These are phyloP conservation scores for Nymphalis polychloros DNA, from an alignment of 2,888 invertebrate genomes.

Conservation along the genomic window DNA sequence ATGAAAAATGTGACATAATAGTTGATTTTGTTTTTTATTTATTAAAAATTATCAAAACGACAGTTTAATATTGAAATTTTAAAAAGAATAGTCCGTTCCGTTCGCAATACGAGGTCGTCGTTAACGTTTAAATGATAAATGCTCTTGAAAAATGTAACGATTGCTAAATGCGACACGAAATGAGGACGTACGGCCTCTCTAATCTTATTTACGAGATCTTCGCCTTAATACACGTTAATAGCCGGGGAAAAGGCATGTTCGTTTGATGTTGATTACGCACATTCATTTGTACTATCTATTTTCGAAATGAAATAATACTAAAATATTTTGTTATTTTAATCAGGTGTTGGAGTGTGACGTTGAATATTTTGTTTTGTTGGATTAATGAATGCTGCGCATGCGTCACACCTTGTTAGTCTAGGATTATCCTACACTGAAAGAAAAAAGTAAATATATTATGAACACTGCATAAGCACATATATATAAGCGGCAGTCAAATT, in stretches of 20 bases:
- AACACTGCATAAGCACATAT: background rate
- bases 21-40: conserved; percentile 1
- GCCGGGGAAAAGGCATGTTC: conserved; percentile 59
- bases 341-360: conserved; percentile 45
- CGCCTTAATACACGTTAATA: conserved; percentile 70
- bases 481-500: too few species aligned
- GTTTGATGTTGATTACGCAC: conserved; percentile 73
- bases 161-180: conserved; percentile 71
- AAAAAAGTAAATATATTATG: background rate
- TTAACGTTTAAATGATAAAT: conserved; percentile 71
- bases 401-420: conserved; percentile 25
- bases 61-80: conserved; percentile 22
- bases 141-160: conserved; percentile 69
- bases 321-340: conserved; percentile 58
- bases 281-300: conserved; percentile 65
- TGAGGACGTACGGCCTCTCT: conserved; percentile 63
- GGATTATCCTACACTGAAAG: conserved; percentile 5
- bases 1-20: conserved; percentile 8
- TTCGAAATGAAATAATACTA: conserved; percentile 52
- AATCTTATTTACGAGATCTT: conserved; percentile 75
- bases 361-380: conserved; percentile 23
- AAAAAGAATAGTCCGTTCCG: conserved; percentile 23
- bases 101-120: conserved; percentile 54
- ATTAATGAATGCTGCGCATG: conserved; percentile 29
- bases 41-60: conserved; percentile 17